Conservation (phyloP, 1,140 invertebrate genomes). For the Mactra quadrangularis region DNA sequence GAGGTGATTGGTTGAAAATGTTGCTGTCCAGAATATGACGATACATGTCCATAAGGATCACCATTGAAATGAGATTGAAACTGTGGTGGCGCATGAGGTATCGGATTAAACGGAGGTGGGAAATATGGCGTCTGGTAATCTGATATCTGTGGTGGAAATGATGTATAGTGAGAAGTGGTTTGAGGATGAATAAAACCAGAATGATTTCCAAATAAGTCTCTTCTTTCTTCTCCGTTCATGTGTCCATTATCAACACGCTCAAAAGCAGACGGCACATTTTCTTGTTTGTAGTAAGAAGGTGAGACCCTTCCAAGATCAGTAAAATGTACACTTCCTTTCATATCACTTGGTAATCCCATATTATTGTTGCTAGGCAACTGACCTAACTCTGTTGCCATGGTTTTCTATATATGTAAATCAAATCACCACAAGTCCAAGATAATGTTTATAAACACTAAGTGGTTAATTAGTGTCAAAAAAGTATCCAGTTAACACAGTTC, state of each 20-base stretch:
- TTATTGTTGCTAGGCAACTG: slow-evolving; percentile 2
- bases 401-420: slow-evolving; percentile 4
- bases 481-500: no score
- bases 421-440: no score
- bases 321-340: slow-evolving; percentile 46
- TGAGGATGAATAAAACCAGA: slow-evolving; percentile 22
- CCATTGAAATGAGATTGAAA: slow-evolving; percentile 44
- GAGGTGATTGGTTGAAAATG: slow-evolving; percentile 45
- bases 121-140: slow-evolving; percentile 62
- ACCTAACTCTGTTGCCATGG: slow-evolving; percentile 52
- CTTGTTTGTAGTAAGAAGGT: slow-evolving; percentile 48
- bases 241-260: slow-evolving; percentile 56
- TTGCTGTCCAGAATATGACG: slow-evolving; percentile 1
- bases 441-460: no score
- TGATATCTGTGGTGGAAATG: slow-evolving; percentile 48
- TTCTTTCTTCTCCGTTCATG: slow-evolving; percentile 22
- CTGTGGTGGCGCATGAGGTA: slow-evolving; percentile 45
- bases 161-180: slow-evolving; percentile 23
- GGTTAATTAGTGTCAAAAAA: no score
- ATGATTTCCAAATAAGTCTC: slow-evolving; percentile 37
- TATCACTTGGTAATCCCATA: slow-evolving; percentile 7
- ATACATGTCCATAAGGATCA: slow-evolving; percentile 31
- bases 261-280: slow-evolving; percentile 43
- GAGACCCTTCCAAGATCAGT: slow-evolving; percentile 44
- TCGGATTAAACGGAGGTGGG: slow-evolving; percentile 57